A percentile compares a stretch with the other conserved stretches of the same genome.
These are phyloP conservation scores for Brassicogethes aeneus DNA, from an alignment of 2,888 invertebrate species.

Conservation along the genomic window DNA sequence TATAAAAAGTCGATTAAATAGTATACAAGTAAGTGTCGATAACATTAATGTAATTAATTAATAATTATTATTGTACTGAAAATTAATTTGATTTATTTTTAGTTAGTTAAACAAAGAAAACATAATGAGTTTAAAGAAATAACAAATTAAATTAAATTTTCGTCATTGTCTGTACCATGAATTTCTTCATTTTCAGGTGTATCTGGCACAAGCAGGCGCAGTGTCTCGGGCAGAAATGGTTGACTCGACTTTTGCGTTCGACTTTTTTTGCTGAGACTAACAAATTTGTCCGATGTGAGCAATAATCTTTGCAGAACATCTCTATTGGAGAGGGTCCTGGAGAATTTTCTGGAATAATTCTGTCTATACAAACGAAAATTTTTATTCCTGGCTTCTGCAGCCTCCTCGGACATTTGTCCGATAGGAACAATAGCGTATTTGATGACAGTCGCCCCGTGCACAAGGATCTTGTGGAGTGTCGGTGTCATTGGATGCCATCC, in stretches of 20 bases:
- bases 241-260: not conserved
- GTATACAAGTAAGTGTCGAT: no score
- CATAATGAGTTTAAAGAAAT: no score
- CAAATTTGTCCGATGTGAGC: not conserved
- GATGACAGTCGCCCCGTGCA: constrained; percentile 25
- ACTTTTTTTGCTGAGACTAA: not conserved
- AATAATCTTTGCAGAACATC: constrained; percentile 20
- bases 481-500: no score
- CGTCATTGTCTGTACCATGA: not conserved
- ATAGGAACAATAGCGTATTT: constrained; percentile 17
- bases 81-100: no score
- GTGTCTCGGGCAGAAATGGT: not conserved
- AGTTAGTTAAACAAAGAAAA: no score
- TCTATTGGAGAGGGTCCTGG: constrained; percentile 15
- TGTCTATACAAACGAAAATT: constrained; percentile 12
- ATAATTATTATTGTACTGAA: no score
- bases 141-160: no score
- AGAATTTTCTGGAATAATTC: constrained; percentile 21
- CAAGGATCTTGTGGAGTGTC: constrained; percentile 27
- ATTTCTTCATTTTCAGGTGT: not conserved
- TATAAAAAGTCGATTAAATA: no score
- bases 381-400: constrained; percentile 25
- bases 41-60: no score
- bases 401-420: constrained; percentile 16
- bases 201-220: not conserved